Conservation (phyloP, 1,140 invertebrate species). For the Helicoverpa armigera region DNA sequence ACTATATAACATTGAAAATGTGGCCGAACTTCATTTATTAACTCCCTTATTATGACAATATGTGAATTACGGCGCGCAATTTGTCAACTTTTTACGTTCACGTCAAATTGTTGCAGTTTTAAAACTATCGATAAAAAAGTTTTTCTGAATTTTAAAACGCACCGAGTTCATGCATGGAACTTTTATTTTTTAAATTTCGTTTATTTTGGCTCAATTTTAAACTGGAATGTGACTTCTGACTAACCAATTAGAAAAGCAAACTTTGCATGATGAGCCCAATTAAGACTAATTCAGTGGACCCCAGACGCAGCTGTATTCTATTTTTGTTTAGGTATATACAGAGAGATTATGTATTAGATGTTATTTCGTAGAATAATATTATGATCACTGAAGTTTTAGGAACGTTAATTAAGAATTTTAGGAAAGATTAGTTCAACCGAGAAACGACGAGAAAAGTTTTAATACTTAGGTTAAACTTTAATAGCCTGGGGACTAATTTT, state of each 20-base stretch:
- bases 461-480: constrained; percentile 12
- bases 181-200: background rate
- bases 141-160: background rate
- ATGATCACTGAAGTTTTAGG: constrained; percentile 58
- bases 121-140: background rate
- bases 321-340: constrained; percentile 37
- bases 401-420: constrained; percentile 54
- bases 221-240: constrained; percentile 9
- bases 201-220: background rate
- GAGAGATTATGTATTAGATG: constrained; percentile 35
- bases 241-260: constrained; percentile 54
- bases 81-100: constrained; percentile 32
- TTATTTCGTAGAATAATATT: constrained; percentile 58
- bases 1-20: constrained; percentile 47
- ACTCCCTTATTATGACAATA: constrained; percentile 39
- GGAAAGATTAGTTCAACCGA: constrained; percentile 39
- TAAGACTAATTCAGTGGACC: constrained; percentile 53
- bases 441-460: constrained; percentile 42
- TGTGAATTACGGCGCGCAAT: constrained; percentile 1
- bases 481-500: constrained; percentile 11
- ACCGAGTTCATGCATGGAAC: no score
- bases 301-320: constrained; percentile 19
- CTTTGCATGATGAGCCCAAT: constrained; percentile 58
- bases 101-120: background rate
- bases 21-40: constrained; percentile 50